Percentiles rank a stretch among this genome's conserved stretches.
Conservation (phyloP, 2,113 vertebrate genomes). For the Tachysurus fulvidraco region DNA sequence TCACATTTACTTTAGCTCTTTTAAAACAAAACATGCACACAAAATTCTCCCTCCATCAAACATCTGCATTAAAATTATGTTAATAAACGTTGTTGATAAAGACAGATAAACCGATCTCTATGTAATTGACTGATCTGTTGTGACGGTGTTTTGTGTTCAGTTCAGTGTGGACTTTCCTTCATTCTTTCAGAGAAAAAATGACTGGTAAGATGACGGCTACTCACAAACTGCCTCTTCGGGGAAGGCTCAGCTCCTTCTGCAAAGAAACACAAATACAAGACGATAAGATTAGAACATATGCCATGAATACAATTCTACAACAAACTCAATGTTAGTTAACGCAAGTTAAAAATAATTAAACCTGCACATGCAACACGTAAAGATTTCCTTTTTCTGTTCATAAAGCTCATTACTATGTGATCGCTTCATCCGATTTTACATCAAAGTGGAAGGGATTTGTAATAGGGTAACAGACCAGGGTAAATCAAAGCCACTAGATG, state of each 20-base stretch:
- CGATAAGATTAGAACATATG: background rate
- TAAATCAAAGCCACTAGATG: constrained; percentile 48
- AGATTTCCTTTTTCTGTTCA: background rate
- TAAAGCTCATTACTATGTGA: background rate
- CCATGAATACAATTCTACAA: background rate
- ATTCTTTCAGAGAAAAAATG: background rate
- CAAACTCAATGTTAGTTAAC: background rate
- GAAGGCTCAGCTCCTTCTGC: constrained; percentile 97
- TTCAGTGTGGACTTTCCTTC: constrained; percentile 26
- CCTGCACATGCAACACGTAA: background rate
- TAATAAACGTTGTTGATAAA: no score
- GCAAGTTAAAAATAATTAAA: background rate
- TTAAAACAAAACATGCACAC: background rate
- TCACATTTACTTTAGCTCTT: background rate
- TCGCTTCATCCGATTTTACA: background rate
- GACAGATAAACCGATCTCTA: background rate
- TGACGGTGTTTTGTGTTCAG: background rate
- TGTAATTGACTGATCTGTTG: background rate
- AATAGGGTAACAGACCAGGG: background rate
- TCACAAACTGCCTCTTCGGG: constrained; percentile 98
- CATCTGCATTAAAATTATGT: background rate
- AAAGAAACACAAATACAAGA: constrained; percentile 48
- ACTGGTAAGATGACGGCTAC: constrained; percentile 65
- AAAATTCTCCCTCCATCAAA: background rate
- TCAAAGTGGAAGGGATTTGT: background rate